A percentile compares a stretch with the other conserved stretches of the same genome.
These are phyloP conservation scores for Planiliza haematocheilus DNA, from an alignment of 2,113 vertebrate genomes.

Conservation along the genomic window DNA sequence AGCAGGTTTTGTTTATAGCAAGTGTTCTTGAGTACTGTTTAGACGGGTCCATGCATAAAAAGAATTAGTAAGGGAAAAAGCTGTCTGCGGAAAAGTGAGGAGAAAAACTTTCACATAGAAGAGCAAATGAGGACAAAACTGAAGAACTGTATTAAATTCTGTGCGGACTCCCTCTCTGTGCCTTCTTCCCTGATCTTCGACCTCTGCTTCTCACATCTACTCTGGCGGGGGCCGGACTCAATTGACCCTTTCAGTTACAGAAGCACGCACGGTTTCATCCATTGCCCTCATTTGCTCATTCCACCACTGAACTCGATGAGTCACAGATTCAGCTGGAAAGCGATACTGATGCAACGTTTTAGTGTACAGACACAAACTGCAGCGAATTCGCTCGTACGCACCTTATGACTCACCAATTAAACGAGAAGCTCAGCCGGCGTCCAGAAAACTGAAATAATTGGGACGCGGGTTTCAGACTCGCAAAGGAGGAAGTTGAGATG, in stretches of 20 bases:
- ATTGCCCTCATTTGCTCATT: not conserved
- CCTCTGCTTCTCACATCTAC: constrained; percentile 22
- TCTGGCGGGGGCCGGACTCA: constrained; percentile 10
- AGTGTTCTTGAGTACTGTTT: too few species aligned
- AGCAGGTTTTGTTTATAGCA: too few species aligned
- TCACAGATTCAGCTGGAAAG: constrained; percentile 36
- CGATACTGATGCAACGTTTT: not conserved
- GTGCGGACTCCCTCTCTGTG: not conserved
- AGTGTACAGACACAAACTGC: not conserved
- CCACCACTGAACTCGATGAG: constrained; percentile 35
- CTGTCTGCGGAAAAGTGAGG: not conserved
- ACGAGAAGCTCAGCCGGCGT: constrained; percentile 29
- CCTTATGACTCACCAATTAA: constrained; percentile 50
- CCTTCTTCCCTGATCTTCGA: constrained; percentile 30
- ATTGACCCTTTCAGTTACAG: constrained; percentile 4
- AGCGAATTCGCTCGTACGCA: not conserved
- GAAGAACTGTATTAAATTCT: constrained; percentile 3
- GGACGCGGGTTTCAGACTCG: not conserved
- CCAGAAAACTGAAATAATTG: constrained; percentile 19
- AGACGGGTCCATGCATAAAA: too few species aligned
- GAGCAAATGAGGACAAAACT: not conserved
- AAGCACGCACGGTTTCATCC: constrained; percentile 3
- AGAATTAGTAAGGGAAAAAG: not conserved
- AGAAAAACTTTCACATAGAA: not conserved
- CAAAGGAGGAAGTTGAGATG: constrained; percentile 1